A percentile compares a stretch with the other conserved stretches of the same genome.
Evolutionary conservation across 2,113 vertebrate genomes (phyloP).

Genomic region (Sinocyclocheilus rhinocerous): DNA sequence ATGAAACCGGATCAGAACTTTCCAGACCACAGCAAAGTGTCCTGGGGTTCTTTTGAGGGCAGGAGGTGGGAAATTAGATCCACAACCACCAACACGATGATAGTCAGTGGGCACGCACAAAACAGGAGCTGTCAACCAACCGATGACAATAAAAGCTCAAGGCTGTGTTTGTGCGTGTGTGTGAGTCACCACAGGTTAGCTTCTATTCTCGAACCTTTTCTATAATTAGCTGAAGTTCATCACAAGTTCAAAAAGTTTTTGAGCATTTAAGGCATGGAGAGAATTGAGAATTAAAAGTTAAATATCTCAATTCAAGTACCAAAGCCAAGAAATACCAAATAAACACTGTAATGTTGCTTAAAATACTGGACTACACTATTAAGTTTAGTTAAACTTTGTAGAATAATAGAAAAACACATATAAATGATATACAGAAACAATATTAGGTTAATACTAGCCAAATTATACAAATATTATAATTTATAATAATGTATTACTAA

Average conservation of each 20-base stretch:
- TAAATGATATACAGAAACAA: background rate
- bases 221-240: slow-evolving; percentile 19
- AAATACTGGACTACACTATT: background rate
- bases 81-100: background rate
- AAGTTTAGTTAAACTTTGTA: background rate
- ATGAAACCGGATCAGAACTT: slow-evolving; percentile 18
- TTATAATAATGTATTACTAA: background rate
- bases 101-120: slow-evolving; percentile 5
- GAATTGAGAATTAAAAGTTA: background rate
- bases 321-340: background rate
- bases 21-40: slow-evolving; percentile 17
- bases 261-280: background rate
- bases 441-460: background rate
- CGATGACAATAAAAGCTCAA: slow-evolving; percentile 24
- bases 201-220: background rate
- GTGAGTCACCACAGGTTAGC: slow-evolving; percentile 15
- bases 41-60: slow-evolving; percentile 17
- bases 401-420: background rate
- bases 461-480: background rate
- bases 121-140: slow-evolving; percentile 4
- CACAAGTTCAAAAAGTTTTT: background rate
- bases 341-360: background rate
- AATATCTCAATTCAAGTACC: background rate
- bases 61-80: slow-evolving; percentile 19
- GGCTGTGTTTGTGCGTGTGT: slow-evolving; percentile 34